Evolutionary conservation across 1,140 invertebrate species (phyloP).

Genomic region (Heliothis virescens): DNA sequence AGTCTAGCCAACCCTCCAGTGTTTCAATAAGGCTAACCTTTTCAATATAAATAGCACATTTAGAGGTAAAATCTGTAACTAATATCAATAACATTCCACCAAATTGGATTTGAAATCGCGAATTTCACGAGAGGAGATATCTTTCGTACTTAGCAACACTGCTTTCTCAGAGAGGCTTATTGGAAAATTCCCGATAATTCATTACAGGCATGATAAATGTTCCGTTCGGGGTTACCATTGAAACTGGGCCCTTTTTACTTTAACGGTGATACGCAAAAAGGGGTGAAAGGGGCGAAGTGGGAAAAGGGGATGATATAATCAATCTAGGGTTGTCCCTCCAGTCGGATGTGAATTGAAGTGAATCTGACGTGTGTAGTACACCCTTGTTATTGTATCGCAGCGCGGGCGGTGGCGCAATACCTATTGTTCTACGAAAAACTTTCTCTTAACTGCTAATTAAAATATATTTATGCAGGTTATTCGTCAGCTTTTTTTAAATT

Average conservation of each 20-base stretch:
- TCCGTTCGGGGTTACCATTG: conserved; percentile 74
- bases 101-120: conserved; percentile 22
- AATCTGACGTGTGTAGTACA: conserved; percentile 49
- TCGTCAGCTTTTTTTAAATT: not conserved
- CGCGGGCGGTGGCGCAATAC: not conserved
- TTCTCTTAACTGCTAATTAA: conserved; percentile 14
- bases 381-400: conserved; percentile 25
- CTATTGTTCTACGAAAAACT: conserved; percentile 22
- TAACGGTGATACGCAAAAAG: conserved; percentile 83
- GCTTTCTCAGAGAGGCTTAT: conserved; percentile 64
- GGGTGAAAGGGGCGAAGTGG: conserved; percentile 74
- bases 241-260: conserved; percentile 82
- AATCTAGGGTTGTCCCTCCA: conserved; percentile 69
- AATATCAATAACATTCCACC: not conserved
- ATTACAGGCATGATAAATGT: conserved; percentile 84
- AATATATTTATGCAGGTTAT: not conserved
- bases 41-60: not conserved
- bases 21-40: not conserved
- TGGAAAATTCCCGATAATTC: conserved; percentile 84
- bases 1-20: not conserved
- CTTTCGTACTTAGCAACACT: conserved; percentile 7
- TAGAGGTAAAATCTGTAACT: not conserved
- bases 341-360: conserved; percentile 69
- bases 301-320: conserved; percentile 81
- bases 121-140: not conserved